These are phyloP conservation scores for Zelleria hepariella DNA, from an alignment of 2,888 invertebrate genomes.

Conservation along the genomic window DNA sequence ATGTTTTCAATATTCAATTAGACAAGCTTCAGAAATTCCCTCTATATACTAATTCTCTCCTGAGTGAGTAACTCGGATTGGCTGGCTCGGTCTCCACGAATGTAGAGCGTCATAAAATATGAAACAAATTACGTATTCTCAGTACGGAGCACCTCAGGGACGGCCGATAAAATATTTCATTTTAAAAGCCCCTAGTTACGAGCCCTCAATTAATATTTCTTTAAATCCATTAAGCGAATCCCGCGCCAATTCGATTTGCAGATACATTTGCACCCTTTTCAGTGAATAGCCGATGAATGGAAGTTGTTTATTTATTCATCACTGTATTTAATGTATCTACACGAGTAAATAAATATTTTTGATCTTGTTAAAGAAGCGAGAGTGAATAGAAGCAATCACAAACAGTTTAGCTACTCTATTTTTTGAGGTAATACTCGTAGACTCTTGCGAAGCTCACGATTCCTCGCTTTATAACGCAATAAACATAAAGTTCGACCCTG, in stretches of 20 bases:
- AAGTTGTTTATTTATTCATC: background rate
- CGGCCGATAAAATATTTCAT: background rate
- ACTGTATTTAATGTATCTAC: background rate
- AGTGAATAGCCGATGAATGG: background rate
- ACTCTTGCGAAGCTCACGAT: too few species aligned
- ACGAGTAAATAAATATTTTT: too few species aligned
- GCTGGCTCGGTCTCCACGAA: background rate
- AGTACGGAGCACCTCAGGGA: slow-evolving; percentile 5
- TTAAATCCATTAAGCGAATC: background rate
- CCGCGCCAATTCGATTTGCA: background rate
- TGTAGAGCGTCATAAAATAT: background rate
- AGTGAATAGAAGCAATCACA: too few species aligned
- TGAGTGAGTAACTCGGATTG: background rate
- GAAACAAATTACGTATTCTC: slow-evolving; percentile 7
- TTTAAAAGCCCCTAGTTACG: background rate
- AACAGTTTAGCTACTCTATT: too few species aligned
- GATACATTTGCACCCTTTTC: background rate
- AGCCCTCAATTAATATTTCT: slow-evolving; percentile 2
- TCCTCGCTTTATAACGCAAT: too few species aligned
- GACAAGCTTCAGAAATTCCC: background rate
- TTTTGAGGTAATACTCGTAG: too few species aligned
- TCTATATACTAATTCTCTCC: background rate
- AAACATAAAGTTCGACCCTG: background rate
- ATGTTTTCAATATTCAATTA: background rate
- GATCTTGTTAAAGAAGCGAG: too few species aligned